Conservation (phyloP, 2,113 vertebrate species). For the Paraplagusia blochii region DNA sequence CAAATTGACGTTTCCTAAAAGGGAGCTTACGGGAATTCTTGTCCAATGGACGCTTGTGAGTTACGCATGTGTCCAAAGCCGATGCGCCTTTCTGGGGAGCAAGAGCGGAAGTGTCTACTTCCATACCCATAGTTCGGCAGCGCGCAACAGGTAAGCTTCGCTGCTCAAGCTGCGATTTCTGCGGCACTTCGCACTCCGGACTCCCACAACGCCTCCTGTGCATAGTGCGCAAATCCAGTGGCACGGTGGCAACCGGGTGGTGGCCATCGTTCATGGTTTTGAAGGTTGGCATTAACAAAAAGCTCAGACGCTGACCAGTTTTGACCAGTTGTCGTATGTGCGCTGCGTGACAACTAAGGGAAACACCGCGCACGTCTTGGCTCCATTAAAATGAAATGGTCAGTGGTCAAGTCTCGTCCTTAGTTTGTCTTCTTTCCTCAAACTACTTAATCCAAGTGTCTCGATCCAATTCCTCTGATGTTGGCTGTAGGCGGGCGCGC, state of each 20-base stretch:
- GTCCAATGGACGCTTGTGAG: slow-evolving; percentile 43
- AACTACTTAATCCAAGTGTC: neutral
- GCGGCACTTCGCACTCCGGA: slow-evolving; percentile 20
- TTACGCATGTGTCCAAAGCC: neutral
- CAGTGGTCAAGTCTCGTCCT: slow-evolving; percentile 6
- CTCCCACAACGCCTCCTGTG: slow-evolving; percentile 41
- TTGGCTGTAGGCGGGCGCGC: neutral
- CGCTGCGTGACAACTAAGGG: slow-evolving; percentile 1
- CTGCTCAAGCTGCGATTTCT: slow-evolving; percentile 4
- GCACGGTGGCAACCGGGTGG: slow-evolving; percentile 55
- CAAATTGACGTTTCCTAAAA: slow-evolving; percentile 72
- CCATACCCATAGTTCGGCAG: slow-evolving; percentile 19
- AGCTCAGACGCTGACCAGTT: neutral
- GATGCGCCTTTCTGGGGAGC: neutral
- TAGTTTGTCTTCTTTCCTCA: neutral
- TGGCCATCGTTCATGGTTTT: slow-evolving; percentile 73
- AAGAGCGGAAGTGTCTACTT: neutral
- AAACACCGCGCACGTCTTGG: slow-evolving; percentile 18
- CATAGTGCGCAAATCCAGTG: slow-evolving; percentile 74
- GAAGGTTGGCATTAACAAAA: slow-evolving; percentile 56
- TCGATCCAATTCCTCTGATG: no score
- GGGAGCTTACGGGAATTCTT: slow-evolving; percentile 57
- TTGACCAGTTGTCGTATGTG: slow-evolving; percentile 20
- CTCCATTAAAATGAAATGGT: slow-evolving; percentile 13
- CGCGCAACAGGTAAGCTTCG: slow-evolving; percentile 43